Percentiles rank a stretch among this genome's conserved stretches.
phyloP scores from a whole-genome alignment of 1,140 invertebrate genomes.

The Chelonus insularis region DNA sequence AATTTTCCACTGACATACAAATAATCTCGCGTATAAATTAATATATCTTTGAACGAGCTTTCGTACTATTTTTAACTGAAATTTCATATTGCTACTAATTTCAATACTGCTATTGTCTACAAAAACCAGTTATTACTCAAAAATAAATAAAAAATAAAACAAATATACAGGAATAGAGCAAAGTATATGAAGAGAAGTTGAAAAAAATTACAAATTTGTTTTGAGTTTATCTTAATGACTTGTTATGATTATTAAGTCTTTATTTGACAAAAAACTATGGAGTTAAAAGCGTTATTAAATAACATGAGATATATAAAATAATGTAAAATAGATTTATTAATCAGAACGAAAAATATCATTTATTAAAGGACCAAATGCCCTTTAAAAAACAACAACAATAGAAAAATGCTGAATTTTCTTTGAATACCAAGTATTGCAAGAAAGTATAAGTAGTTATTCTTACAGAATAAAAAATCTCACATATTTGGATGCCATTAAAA shows the following conservation, averaged over 20 bases:
- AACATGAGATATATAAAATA: slow-evolving; percentile 4
- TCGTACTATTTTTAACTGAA: slow-evolving; percentile 20
- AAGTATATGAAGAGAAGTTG: background rate
- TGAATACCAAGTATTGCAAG: background rate
- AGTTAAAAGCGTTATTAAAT: slow-evolving; percentile 7
- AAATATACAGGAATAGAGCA: background rate
- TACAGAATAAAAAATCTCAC: background rate
- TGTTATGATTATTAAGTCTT: background rate
- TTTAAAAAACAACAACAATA: background rate
- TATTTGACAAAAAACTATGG: background rate
- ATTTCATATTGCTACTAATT: slow-evolving; percentile 16
- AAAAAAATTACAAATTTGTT: slow-evolving; percentile 2
- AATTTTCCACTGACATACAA: slow-evolving; percentile 20
- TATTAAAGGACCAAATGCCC: background rate
- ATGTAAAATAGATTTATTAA: background rate
- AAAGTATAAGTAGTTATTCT: background rate
- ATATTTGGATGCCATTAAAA: slow-evolving; percentile 28
- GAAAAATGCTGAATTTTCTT: background rate
- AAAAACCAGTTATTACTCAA: slow-evolving; percentile 12
- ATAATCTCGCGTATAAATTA: slow-evolving; percentile 8
- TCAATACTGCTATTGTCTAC: background rate
- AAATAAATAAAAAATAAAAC: background rate
- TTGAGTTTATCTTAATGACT: background rate
- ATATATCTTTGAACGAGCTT: slow-evolving; percentile 20
- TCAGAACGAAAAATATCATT: background rate